Evolutionary conservation across 2,888 invertebrate genomes (phyloP), one percentile per base, ranked within the genome.

Genomic region (Trissolcus japonicus): DNA sequence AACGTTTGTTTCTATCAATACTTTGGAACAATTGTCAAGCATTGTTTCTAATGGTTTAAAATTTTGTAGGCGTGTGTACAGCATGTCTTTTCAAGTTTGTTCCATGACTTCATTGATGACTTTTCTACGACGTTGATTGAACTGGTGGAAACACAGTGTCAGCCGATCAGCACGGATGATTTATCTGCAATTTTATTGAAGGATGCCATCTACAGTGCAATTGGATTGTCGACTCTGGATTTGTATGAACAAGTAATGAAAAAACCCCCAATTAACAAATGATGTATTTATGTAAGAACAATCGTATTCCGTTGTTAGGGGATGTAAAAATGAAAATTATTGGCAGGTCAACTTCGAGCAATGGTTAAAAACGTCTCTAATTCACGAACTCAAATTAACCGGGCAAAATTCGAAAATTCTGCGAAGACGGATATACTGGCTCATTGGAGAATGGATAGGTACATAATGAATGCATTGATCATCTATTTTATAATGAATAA

Each of bases 121-220:
- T 91, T 97, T 81, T 92, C 93, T 0, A 93, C 94, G 0, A 94
- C 96, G 80, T 89, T 98, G 54, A 91, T 95, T 0, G 92, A 94
- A 46, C 90, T 96, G 80, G 91, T 96, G 78, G 92, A 92, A 17
- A 89, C 93, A 56, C 91, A 94, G 72, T 92, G 93, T 76, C 92
- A 93, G 4, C 91, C 93, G 6, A 92, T 93, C 16, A 90, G 92
- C 68, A 91, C 93, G 0, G 93, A 94, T 61, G 94, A 97, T 86
- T 90, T 96, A 81, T 92, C 93, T 66, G 93, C 94, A 13, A 95
- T 98, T 85, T 90, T 98, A 77, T 91, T 94, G 68, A 97, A 97
- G 89, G 98, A 98, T 90, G 97, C 98, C 67, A 94, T 98, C 53
- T 98, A 98, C 86, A 96, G 96, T 89, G 97, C 98, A 0, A 95